A percentile compares a stretch with the other conserved stretches of the same genome.
phyloP scores from a whole-genome alignment of 2,113 vertebrate genomes.

The Danio rerio region DNA sequence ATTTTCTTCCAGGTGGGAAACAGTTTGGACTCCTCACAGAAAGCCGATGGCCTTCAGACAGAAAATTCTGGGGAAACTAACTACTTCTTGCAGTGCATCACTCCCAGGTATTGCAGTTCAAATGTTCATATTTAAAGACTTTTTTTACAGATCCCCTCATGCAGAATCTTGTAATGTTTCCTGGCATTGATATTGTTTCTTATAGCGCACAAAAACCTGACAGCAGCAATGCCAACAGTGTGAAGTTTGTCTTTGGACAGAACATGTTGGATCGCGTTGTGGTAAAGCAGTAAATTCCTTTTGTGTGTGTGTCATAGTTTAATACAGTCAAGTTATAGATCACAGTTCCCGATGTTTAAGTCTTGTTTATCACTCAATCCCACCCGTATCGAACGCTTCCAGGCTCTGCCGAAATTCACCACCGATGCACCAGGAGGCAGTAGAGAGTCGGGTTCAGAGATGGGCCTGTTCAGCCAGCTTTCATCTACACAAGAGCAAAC shows the following conservation, averaged over 20 bases:
- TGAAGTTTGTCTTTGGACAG: constrained; percentile 88
- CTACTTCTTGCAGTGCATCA: constrained; percentile 88
- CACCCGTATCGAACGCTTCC: neutral
- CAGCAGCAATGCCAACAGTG: constrained; percentile 74
- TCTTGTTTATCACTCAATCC: neutral
- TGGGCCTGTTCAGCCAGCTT: constrained; percentile 75
- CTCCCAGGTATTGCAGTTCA: constrained; percentile 47
- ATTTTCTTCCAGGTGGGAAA: constrained; percentile 73
- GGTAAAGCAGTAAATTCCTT: constrained; percentile 72
- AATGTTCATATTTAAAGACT: neutral
- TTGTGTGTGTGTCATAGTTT: neutral
- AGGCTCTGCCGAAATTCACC: constrained; percentile 82
- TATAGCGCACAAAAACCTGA: constrained; percentile 77
- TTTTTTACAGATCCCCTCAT: neutral
- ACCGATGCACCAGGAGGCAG: constrained; percentile 76
- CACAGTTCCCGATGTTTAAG: neutral
- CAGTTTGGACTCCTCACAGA: constrained; percentile 57
- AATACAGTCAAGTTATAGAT: neutral
- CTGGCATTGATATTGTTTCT: constrained; percentile 28
- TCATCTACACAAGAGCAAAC: constrained; percentile 77
- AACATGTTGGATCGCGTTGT: constrained; percentile 88
- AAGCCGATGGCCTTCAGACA: constrained; percentile 65
- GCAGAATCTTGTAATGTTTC: constrained; percentile 18
- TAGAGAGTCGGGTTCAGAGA: constrained; percentile 71
- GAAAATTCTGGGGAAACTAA: constrained; percentile 79